Conservation (phyloP, 2,888 invertebrate genomes). For the Synanthedon andrenaeformis region DNA sequence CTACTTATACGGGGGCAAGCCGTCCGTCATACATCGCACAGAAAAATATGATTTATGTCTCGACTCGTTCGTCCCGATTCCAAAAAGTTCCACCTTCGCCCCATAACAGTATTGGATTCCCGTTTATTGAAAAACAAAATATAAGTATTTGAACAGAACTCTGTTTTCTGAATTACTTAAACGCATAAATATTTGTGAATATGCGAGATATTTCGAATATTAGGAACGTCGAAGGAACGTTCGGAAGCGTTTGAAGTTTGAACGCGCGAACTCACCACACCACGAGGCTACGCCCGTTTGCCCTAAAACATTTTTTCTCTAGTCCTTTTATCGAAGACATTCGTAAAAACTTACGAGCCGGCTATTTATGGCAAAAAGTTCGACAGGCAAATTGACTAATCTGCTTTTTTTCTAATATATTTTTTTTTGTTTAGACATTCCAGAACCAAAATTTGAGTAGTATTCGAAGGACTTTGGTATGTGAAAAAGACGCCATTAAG, state of each 20-base stretch:
- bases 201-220: neutral
- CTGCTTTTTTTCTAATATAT: neutral
- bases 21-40: too few relatives aligned
- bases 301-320: conserved; percentile 15
- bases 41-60: too few relatives aligned
- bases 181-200: too few relatives aligned
- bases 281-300: conserved; percentile 8
- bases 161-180: too few relatives aligned
- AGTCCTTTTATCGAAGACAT: conserved; percentile 14
- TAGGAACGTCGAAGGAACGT: neutral
- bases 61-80: too few relatives aligned
- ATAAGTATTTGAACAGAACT: too few relatives aligned
- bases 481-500: neutral
- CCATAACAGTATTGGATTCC: too few relatives aligned
- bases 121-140: too few relatives aligned
- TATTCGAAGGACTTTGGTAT: neutral
- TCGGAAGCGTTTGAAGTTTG: neutral
- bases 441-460: neutral
- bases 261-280: conserved; percentile 5
- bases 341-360: conserved; percentile 19
- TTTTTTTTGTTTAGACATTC: neutral
- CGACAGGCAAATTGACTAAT: neutral
- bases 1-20: too few relatives aligned
- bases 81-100: too few relatives aligned
- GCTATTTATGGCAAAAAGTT: conserved; percentile 8